A percentile compares a stretch with the other conserved stretches of the same genome.
Evolutionary conservation across 2,797 vertebrate species (phyloP).

Genomic region (Parauchenoglanis punctatus): DNA sequence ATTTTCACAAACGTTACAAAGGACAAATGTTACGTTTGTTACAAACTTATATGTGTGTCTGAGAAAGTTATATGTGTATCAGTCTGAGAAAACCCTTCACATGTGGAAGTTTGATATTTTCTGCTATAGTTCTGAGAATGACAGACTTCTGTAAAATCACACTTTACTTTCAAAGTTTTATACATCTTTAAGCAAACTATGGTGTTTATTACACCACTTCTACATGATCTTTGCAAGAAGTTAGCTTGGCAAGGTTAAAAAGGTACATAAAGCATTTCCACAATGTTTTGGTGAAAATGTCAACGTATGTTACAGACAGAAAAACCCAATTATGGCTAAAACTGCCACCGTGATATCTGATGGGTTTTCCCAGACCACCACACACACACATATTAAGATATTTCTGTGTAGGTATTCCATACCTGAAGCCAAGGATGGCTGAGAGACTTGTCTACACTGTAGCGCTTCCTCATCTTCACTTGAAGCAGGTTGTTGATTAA

Average conservation of each 20-base stretch:
- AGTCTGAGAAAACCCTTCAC: not conserved
- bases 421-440: conserved; percentile 99
- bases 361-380: not conserved
- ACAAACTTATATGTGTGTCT: not conserved
- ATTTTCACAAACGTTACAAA: too few species aligned
- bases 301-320: not conserved
- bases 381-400: not conserved
- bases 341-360: not conserved
- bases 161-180: not conserved
- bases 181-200: not conserved
- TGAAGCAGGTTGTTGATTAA: conserved; percentile 98
- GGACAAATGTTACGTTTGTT: not conserved
- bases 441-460: conserved; percentile 97
- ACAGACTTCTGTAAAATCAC: not conserved
- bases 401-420: not conserved
- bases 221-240: not conserved
- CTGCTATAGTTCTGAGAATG: not conserved
- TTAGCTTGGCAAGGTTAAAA: not conserved
- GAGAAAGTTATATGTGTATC: not conserved
- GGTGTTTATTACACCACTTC: not conserved
- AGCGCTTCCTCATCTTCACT: conserved; percentile 98
- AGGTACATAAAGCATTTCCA: not conserved
- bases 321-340: not conserved
- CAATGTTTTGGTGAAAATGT: not conserved
- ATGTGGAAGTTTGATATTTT: not conserved